A percentile compares a stretch with the other conserved stretches of the same genome.
phyloP scores from a whole-genome alignment of 2,797 vertebrate species.

The Caiman crocodilus region DNA sequence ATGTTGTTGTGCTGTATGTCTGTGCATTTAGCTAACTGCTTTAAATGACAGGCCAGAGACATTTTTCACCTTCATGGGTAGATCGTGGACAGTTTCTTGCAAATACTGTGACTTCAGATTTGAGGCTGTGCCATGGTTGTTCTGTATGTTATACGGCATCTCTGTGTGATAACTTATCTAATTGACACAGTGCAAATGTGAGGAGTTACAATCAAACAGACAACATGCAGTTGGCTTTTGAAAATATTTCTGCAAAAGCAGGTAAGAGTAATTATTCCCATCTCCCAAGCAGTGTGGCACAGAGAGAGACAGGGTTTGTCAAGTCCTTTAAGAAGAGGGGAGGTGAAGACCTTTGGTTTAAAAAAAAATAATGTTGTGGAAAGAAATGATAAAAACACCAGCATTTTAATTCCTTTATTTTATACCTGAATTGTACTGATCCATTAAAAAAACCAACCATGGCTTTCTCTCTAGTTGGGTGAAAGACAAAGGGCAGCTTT shows the following conservation, averaged over 20 bases:
- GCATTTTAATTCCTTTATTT: neutral
- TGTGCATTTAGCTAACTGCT: neutral
- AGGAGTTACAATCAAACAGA: neutral
- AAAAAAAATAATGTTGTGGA: neutral
- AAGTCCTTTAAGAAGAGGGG: neutral
- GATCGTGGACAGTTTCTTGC: neutral
- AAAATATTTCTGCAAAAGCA: neutral
- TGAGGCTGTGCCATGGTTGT: neutral
- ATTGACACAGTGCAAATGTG: neutral
- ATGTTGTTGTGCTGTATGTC: neutral
- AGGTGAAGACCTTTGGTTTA: neutral
- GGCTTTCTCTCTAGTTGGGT: too few relatives aligned
- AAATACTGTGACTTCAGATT: conserved; percentile 16
- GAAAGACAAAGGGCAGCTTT: neutral
- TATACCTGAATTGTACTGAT: neutral
- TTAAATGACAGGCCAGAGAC: neutral
- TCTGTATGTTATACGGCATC: neutral
- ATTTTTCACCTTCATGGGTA: neutral
- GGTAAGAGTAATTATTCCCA: neutral
- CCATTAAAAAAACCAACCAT: too few relatives aligned
- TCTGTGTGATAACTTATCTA: neutral
- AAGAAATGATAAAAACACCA: neutral
- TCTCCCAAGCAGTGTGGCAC: neutral
- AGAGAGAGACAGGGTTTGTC: neutral
- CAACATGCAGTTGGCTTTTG: neutral